Conservation (phyloP, 2,797 vertebrate species). For the Brachyrhaphis roseni region DNA sequence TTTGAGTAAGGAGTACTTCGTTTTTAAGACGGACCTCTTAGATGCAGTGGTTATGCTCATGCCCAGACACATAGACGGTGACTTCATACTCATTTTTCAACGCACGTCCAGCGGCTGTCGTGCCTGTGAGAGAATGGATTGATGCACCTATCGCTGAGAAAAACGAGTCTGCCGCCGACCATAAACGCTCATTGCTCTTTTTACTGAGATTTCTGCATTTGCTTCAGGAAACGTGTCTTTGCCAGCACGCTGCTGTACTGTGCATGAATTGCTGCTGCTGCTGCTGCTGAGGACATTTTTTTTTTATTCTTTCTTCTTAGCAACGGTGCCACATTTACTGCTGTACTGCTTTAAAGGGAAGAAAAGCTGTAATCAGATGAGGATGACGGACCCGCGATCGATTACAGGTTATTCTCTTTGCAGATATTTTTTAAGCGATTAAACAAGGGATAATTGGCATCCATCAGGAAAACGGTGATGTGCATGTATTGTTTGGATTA, state of each 20-base stretch:
- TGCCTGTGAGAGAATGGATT: slow-evolving; percentile 52
- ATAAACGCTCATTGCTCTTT: neutral
- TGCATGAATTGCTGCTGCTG: slow-evolving; percentile 7
- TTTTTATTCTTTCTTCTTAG: slow-evolving; percentile 1
- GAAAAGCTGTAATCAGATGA: slow-evolving; percentile 37
- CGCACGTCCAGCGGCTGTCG: slow-evolving; percentile 57
- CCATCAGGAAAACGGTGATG: neutral
- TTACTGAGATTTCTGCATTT: neutral
- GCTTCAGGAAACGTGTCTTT: slow-evolving; percentile 9
- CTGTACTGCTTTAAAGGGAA: slow-evolving; percentile 34
- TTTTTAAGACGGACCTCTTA: slow-evolving; percentile 20
- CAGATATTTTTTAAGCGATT: neutral
- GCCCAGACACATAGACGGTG: slow-evolving; percentile 74
- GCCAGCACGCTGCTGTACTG: slow-evolving; percentile 2
- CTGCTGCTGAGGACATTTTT: slow-evolving; percentile 16
- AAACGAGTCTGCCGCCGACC: slow-evolving; percentile 11
- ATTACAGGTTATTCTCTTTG: slow-evolving; percentile 7
- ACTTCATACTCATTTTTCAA: slow-evolving; percentile 73
- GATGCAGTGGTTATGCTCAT: slow-evolving; percentile 60
- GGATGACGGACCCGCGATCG: slow-evolving; percentile 37
- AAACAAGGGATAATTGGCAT: neutral
- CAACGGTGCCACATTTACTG: slow-evolving; percentile 51
- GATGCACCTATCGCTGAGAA: slow-evolving; percentile 22
- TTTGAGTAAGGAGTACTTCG: neutral
- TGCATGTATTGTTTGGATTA: slow-evolving; percentile 29